Evolutionary conservation across 1,140 invertebrate genomes (phyloP).

Genomic region (Ruditapes philippinarum): DNA sequence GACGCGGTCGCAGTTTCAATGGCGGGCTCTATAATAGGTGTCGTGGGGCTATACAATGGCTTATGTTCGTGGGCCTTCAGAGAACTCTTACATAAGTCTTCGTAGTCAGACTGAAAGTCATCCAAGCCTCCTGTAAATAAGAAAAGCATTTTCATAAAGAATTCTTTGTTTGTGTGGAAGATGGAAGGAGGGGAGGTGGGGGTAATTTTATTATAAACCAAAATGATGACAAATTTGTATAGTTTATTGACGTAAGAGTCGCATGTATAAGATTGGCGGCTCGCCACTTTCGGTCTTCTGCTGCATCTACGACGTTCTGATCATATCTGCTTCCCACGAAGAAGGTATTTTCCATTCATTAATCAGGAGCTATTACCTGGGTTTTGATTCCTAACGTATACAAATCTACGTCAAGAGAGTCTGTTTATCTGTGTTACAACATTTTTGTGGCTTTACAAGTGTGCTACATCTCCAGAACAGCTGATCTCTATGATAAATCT

Average conservation of each 20-base stretch:
- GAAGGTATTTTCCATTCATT: constrained; percentile 49
- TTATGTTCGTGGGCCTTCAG: constrained; percentile 77
- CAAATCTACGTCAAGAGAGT: constrained; percentile 45
- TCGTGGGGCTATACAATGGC: constrained; percentile 84
- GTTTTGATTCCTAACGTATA: constrained; percentile 21
- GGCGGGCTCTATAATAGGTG: constrained; percentile 80
- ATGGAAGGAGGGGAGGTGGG: too few species aligned
- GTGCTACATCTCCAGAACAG: constrained; percentile 47
- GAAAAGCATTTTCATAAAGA: too few species aligned
- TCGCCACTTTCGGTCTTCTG: background rate
- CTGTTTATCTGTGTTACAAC: constrained; percentile 27
- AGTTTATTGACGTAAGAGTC: background rate
- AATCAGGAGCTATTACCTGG: constrained; percentile 23
- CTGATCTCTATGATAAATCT: constrained; percentile 48
- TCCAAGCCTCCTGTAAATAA: constrained; percentile 87
- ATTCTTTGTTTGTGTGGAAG: too few species aligned
- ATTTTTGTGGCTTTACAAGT: constrained; percentile 53
- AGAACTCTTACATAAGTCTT: constrained; percentile 84
- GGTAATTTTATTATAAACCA: too few species aligned
- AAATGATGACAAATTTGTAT: too few species aligned
- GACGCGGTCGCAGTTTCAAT: constrained; percentile 92
- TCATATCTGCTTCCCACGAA: constrained; percentile 43
- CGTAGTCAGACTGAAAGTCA: constrained; percentile 85
- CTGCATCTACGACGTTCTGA: background rate
- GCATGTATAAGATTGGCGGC: background rate